phyloP scores from a whole-genome alignment of 2,113 vertebrate species.

The Cebus imitator region DNA sequence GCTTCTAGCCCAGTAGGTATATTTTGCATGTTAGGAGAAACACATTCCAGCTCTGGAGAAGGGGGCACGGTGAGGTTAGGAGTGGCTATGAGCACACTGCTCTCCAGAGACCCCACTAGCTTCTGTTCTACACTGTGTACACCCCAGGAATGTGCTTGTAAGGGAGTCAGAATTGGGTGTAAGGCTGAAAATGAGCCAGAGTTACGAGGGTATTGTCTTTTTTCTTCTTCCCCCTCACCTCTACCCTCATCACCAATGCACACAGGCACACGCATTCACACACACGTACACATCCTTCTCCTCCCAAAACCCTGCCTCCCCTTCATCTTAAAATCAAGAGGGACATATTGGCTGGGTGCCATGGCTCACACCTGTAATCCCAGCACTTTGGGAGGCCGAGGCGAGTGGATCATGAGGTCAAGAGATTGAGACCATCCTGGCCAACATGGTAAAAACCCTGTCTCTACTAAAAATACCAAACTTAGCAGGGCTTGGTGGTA shows the following conservation, averaged over 20 bases:
- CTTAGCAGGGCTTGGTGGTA: too few species aligned
- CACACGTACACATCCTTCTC: accelerated
- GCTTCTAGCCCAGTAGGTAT: background rate
- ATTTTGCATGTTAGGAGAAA: background rate
- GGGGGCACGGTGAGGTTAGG: background rate
- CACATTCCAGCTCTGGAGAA: background rate
- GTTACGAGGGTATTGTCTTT: too few species aligned
- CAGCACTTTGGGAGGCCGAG: too few species aligned
- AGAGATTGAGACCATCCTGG: too few species aligned
- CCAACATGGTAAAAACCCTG: too few species aligned
- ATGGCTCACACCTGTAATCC: too few species aligned
- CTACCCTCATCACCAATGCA: accelerated
- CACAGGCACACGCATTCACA: background rate
- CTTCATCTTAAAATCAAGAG: background rate
- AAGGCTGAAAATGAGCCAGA: background rate
- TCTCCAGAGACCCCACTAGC: accelerated
- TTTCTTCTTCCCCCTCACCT: background rate
- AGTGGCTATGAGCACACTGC: background rate
- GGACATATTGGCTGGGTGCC: too few species aligned
- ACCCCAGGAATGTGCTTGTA: background rate
- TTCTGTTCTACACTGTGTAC: too few species aligned
- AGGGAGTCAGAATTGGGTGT: background rate
- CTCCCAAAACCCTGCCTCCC: background rate
- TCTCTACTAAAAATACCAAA: too few species aligned
- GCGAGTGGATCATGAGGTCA: too few species aligned